Evolutionary conservation across 1,140 invertebrate species (phyloP), one percentile per base, ranked within the genome.

Genomic region (Cyrtorhinus lividipennis): DNA sequence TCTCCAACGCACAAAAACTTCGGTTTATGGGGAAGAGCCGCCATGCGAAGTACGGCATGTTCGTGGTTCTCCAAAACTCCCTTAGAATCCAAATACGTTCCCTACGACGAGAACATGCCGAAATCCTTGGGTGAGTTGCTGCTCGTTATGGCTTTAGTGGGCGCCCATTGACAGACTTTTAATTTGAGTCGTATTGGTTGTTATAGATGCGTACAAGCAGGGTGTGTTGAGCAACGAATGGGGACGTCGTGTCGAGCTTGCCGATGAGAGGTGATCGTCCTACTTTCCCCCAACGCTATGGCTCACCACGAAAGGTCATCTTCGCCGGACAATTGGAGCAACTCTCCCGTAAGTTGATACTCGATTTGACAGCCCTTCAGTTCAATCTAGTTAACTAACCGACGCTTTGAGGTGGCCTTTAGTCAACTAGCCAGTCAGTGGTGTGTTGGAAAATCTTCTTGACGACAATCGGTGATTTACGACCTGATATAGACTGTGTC

Each of bases 61-160:
- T 92, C 90, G 1, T 98, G 94, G 95, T 98, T 97, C 73, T 90
- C 85, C 70, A 93, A 92, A 74, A 81, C 82, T 13, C 81, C 83
- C 12, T 76, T 81, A 0, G 90, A 95, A 66, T 84, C 83, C 0
- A 77, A 82, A 68, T 95, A 85, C 70, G 77, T 88, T 0, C 94
- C 94, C 8, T 98, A 95, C 72, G 81, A 87, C 2, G 94, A 98
- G 75, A 78, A 81, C 22, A 79, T 87, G 24, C 83, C 91, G 0
- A 79, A 79, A 1, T 79, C 81, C 67, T 74, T 97, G 3, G 79
- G 83, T 86, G 72, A 45, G 56, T 64, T 58, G 5, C 25, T n/a
- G n/a, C n/a, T n/a, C n/a, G n/a, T n/a, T n/a, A n/a, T n/a, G n/a
- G n/a, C n/a, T n/a, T n/a, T n/a, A n/a, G n/a, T n/a, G n/a, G n/a